Evolutionary conservation across 1,140 invertebrate species (phyloP).

Genomic region (Dinoponera quadriceps): DNA sequence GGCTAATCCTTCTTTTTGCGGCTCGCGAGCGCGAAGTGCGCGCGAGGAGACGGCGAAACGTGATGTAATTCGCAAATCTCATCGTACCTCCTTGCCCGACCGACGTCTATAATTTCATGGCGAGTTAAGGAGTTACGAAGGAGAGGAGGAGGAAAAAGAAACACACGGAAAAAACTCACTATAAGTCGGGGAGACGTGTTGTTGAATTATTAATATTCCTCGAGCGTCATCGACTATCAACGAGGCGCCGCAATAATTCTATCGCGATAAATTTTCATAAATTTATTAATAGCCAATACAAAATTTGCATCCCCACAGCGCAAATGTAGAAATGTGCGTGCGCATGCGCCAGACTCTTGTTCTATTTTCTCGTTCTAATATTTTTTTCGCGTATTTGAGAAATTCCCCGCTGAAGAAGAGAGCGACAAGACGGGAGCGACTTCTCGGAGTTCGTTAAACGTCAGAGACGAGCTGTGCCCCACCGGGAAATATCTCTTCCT

Average conservation of each 20-base stretch:
- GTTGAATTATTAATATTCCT: conserved; percentile 36
- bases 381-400: neutral
- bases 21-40: neutral
- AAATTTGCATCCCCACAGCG: too few species aligned
- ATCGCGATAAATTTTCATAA: neutral
- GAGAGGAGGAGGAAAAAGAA: neutral
- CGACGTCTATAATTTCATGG: conserved; percentile 39
- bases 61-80: conserved; percentile 46
- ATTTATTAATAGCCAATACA: too few species aligned
- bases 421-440: conserved; percentile 26
- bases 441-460: conserved; percentile 45
- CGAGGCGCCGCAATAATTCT: neutral
- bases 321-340: too few species aligned
- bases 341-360: too few species aligned
- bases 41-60: conserved; percentile 20
- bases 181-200: conserved; percentile 2
- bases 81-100: neutral
- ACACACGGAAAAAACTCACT: neutral
- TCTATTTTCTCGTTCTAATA: too few species aligned
- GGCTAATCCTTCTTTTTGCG: conserved; percentile 42
- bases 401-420: neutral
- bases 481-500: conserved; percentile 14
- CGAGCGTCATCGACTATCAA: neutral
- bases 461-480: conserved; percentile 13
- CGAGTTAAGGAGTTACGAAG: conserved; percentile 20